Conservation (phyloP, 2,113 vertebrate species). For the Eubucco bourcierii region DNA sequence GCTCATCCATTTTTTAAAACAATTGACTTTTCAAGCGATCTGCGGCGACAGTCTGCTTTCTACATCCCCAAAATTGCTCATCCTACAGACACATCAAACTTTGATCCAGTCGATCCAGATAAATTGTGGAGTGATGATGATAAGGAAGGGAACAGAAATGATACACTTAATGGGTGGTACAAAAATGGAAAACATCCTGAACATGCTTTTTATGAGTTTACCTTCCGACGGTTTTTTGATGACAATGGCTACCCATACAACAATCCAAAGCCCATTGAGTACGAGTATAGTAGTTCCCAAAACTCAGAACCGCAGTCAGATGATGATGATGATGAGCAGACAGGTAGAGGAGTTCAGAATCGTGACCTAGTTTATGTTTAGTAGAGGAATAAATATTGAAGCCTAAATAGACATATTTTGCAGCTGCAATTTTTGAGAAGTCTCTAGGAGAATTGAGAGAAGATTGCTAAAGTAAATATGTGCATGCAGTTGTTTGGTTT, state of each 20-base stretch:
- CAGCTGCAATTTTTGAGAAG: conserved; percentile 40
- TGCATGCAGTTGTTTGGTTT: not conserved
- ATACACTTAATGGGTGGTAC: conserved; percentile 93
- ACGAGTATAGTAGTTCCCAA: conserved; percentile 82
- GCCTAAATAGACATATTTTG: not conserved
- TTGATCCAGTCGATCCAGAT: conserved; percentile 96
- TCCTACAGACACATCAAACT: conserved; percentile 95
- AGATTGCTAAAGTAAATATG: conserved; percentile 47
- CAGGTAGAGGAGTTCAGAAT: conserved; percentile 72
- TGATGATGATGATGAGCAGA: conserved; percentile 67
- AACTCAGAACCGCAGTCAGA: conserved; percentile 75
- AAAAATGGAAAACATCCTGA: conserved; percentile 96
- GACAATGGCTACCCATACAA: conserved; percentile 98
- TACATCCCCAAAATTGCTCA: conserved; percentile 96
- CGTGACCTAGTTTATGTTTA: conserved; percentile 94
- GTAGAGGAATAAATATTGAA: conserved; percentile 34
- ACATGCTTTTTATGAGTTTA: conserved; percentile 98
- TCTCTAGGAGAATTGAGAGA: conserved; percentile 28
- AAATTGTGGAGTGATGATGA: conserved; percentile 92
- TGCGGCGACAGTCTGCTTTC: conserved; percentile 89
- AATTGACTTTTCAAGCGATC: conserved; percentile 93
- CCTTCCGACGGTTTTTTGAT: conserved; percentile 97
- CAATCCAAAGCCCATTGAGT: conserved; percentile 94
- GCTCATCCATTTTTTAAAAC: conserved; percentile 92
- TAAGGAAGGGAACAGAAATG: conserved; percentile 85